A percentile compares a stretch with the other conserved stretches of the same genome.
Evolutionary conservation across 2,113 vertebrate genomes (phyloP).

Genomic region (Channa argus): DNA sequence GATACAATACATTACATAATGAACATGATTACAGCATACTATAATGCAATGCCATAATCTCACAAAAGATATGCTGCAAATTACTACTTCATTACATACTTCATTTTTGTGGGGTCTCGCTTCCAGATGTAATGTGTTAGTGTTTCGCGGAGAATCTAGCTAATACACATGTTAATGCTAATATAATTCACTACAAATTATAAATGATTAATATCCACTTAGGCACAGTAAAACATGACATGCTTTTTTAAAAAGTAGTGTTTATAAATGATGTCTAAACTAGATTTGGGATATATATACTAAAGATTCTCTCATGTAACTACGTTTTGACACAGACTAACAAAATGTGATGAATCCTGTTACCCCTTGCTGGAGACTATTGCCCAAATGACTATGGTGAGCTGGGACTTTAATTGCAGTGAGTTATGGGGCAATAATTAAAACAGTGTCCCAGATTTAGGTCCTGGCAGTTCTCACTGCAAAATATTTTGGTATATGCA

Average conservation of each 20-base stretch:
- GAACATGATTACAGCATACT: conserved; percentile 10
- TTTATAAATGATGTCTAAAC: not conserved
- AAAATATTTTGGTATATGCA: conserved; percentile 76
- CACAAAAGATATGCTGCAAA: conserved; percentile 9
- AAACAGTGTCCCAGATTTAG: conserved; percentile 70
- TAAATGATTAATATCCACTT: not conserved
- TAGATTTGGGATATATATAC: not conserved
- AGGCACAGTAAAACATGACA: not conserved
- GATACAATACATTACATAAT: conserved; percentile 21
- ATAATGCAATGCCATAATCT: not conserved
- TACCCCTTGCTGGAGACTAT: conserved; percentile 16
- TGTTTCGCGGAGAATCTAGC: too few relatives aligned
- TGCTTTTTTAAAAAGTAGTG: not conserved
- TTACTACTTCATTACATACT: too few relatives aligned
- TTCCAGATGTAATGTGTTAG: not conserved
- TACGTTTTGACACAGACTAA: conserved; percentile 7
- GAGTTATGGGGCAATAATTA: conserved; percentile 58
- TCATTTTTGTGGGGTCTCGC: conserved; percentile 5
- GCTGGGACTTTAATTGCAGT: conserved; percentile 38
- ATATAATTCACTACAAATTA: not conserved
- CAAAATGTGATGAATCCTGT: conserved; percentile 13
- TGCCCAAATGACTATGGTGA: conserved; percentile 4
- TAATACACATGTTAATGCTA: not conserved
- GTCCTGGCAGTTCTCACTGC: conserved; percentile 48
- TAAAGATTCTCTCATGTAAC: not conserved